Conservation (phyloP, 1,140 invertebrate species). For the Chironomus tepperi region DNA sequence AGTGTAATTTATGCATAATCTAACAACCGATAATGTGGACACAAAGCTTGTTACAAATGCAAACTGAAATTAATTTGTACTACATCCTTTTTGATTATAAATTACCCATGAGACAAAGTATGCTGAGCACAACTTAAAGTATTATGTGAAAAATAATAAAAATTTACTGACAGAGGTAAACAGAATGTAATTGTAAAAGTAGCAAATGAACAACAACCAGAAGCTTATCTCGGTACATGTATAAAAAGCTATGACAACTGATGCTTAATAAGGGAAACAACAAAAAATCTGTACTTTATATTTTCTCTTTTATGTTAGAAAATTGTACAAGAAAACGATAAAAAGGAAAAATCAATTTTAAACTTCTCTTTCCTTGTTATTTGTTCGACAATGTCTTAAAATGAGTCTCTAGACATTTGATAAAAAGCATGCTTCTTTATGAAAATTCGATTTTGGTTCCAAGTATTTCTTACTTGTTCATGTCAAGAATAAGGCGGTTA, state of each 20-base stretch:
- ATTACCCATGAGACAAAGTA: no score
- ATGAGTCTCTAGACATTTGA: background rate
- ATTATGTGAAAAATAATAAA: no score
- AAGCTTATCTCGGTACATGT: background rate
- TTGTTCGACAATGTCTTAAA: conserved; percentile 7
- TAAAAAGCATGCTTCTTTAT: background rate
- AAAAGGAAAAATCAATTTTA: background rate
- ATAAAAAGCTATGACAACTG: background rate
- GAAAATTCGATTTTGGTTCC: background rate
- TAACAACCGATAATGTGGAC: no score
- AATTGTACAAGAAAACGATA: background rate
- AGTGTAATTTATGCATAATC: no score
- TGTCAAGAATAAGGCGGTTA: background rate
- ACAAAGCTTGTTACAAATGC: no score
- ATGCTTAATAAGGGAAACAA: background rate
- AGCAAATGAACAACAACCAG: background rate
- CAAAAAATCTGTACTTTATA: background rate
- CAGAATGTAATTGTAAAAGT: background rate
- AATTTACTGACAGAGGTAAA: no score
- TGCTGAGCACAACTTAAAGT: no score
- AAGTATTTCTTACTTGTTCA: background rate
- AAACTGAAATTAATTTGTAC: no score
- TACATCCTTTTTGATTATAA: no score
- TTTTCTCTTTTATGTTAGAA: background rate
- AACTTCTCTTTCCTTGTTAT: background rate